These are phyloP conservation scores for Rosalia funebris DNA, from an alignment of 2,888 invertebrate species.

Conservation along the genomic window DNA sequence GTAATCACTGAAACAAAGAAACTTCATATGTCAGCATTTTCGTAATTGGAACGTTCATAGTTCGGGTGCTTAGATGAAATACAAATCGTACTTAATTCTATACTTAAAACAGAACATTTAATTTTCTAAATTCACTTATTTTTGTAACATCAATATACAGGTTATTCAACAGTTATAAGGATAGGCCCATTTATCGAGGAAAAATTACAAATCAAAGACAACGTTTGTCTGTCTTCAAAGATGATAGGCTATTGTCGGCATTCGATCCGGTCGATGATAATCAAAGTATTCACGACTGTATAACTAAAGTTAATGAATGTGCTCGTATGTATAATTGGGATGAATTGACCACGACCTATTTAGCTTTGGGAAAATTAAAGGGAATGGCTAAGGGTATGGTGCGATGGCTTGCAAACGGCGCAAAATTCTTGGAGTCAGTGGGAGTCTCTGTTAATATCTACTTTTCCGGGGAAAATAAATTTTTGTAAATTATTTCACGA, in stretches of 20 bases:
- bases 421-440: slow-evolving; percentile 16
- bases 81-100: too few species aligned
- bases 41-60: too few species aligned
- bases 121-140: too few species aligned
- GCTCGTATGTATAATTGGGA: slow-evolving; percentile 12
- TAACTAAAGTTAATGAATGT: slow-evolving; percentile 7
- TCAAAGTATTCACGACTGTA: background rate
- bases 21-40: too few species aligned
- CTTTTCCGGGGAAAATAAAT: background rate
- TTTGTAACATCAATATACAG: too few species aligned
- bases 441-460: background rate
- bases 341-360: background rate
- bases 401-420: slow-evolving; percentile 44
- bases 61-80: too few species aligned
- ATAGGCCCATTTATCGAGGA: background rate
- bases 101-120: too few species aligned
- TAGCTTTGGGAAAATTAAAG: slow-evolving; percentile 3
- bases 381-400: slow-evolving; percentile 30
- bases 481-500: slow-evolving; percentile 8
- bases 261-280: background rate
- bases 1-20: too few species aligned
- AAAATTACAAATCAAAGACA: background rate
- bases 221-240: background rate
- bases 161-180: background rate
- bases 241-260: background rate